phyloP scores from a whole-genome alignment of 1,140 invertebrate species.

The Drosophila tropicalis region DNA sequence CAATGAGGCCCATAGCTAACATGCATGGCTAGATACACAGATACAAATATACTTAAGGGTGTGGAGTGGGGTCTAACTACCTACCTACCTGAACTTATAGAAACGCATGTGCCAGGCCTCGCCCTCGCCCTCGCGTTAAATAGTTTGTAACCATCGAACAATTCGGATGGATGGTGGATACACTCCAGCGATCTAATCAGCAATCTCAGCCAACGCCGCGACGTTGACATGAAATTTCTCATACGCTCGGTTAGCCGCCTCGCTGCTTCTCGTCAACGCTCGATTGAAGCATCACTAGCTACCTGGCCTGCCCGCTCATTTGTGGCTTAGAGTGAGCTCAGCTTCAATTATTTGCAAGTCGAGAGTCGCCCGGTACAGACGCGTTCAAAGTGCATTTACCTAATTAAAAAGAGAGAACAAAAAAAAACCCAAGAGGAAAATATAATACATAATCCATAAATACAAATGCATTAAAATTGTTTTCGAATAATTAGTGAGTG shows the following conservation, averaged over 20 bases:
- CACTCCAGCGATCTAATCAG: slow-evolving; percentile 73
- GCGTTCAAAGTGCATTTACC: slow-evolving; percentile 68
- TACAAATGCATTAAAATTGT: slow-evolving; percentile 20
- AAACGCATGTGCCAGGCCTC: slow-evolving; percentile 17
- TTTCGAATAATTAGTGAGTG: slow-evolving; percentile 40
- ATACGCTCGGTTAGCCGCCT: slow-evolving; percentile 57
- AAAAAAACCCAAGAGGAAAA: too few relatives aligned
- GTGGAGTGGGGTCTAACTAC: slow-evolving; percentile 8
- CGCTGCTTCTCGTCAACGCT: slow-evolving; percentile 51
- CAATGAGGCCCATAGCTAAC: slow-evolving; percentile 22
- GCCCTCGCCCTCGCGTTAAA: slow-evolving; percentile 52
- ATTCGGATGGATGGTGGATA: slow-evolving; percentile 51
- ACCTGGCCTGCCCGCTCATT: slow-evolving; percentile 11
- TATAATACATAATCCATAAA: not conserved
- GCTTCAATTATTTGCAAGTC: slow-evolving; percentile 69
- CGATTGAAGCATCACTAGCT: slow-evolving; percentile 44
- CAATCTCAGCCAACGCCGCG: slow-evolving; percentile 42
- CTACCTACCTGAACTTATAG: not conserved
- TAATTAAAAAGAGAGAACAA: slow-evolving; percentile 45
- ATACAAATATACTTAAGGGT: slow-evolving; percentile 19
- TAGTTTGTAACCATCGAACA: slow-evolving; percentile 66
- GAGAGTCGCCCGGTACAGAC: slow-evolving; percentile 60
- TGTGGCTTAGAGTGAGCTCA: slow-evolving; percentile 16
- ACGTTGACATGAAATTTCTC: slow-evolving; percentile 55
- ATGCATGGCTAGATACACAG: slow-evolving; percentile 64